Conservation (phyloP, 2,113 vertebrate species). For the Cyanocitta stelleri region DNA sequence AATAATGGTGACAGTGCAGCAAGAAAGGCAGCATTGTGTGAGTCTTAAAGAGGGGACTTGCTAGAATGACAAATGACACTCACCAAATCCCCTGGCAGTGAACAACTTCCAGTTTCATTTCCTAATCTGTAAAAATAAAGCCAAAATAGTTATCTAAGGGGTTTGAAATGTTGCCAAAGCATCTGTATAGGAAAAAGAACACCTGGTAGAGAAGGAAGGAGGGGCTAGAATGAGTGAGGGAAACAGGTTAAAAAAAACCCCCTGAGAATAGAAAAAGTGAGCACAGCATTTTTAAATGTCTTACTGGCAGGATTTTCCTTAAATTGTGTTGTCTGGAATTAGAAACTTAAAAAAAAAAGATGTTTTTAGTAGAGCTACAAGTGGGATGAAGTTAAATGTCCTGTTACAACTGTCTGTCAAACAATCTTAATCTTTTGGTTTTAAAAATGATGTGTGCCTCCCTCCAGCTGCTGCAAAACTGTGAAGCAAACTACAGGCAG, state of each 20-base stretch:
- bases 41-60: neutral
- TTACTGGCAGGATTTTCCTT: neutral
- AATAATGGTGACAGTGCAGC: neutral
- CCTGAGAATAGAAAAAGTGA: neutral
- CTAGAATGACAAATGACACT: constrained; percentile 1
- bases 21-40: constrained; percentile 20
- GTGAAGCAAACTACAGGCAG: neutral
- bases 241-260: neutral
- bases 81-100: neutral
- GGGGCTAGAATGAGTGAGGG: neutral
- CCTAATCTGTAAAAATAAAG: constrained; percentile 14
- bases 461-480: neutral
- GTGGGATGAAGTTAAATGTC: neutral
- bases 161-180: neutral
- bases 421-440: neutral
- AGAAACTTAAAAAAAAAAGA: neutral
- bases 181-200: neutral
- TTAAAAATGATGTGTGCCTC: neutral
- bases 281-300: neutral
- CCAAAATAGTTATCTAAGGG: neutral
- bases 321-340: neutral
- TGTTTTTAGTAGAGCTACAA: neutral
- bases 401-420: neutral
- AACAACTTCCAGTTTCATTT: neutral
- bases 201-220: neutral